Conservation (phyloP, 2,797 vertebrate species). For the Perdix hodgsoniae region DNA sequence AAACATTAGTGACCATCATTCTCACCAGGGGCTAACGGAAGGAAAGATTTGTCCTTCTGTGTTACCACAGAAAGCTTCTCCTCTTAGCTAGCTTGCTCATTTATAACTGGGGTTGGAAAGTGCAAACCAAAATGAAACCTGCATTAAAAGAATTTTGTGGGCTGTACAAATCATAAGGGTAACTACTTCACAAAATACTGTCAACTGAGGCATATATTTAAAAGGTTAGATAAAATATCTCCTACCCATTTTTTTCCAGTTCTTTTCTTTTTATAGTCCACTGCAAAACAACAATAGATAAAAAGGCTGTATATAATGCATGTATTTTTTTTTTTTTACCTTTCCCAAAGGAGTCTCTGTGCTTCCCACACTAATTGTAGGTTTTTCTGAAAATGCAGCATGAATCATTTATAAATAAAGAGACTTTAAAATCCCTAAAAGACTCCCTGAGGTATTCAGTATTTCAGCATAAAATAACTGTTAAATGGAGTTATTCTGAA, state of each 20-base stretch:
- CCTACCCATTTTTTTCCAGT: conserved; percentile 37
- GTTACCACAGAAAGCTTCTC: conserved; percentile 28
- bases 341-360: conserved; percentile 85
- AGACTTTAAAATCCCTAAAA: conserved; percentile 89
- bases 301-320: conserved; percentile 72
- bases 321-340: conserved; percentile 77
- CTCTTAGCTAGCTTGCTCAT: conserved; percentile 31
- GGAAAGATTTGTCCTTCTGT: neutral
- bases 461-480: conserved; percentile 89
- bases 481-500: conserved; percentile 89
- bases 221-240: conserved; percentile 77
- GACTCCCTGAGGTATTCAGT: conserved; percentile 86
- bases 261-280: conserved; percentile 77
- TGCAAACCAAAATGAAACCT: conserved; percentile 30
- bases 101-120: conserved; percentile 38
- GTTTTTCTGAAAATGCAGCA: conserved; percentile 89
- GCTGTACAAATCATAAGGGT: conserved; percentile 60
- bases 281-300: conserved; percentile 77
- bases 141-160: conserved; percentile 63
- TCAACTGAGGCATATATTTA: conserved; percentile 64
- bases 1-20: neutral
- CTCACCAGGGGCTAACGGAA: neutral
- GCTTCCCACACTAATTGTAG: conserved; percentile 90
- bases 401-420: conserved; percentile 91
- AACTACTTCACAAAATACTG: conserved; percentile 62